Evolutionary conservation across 2,797 vertebrate species (phyloP).

Genomic region (Morelia viridis): DNA sequence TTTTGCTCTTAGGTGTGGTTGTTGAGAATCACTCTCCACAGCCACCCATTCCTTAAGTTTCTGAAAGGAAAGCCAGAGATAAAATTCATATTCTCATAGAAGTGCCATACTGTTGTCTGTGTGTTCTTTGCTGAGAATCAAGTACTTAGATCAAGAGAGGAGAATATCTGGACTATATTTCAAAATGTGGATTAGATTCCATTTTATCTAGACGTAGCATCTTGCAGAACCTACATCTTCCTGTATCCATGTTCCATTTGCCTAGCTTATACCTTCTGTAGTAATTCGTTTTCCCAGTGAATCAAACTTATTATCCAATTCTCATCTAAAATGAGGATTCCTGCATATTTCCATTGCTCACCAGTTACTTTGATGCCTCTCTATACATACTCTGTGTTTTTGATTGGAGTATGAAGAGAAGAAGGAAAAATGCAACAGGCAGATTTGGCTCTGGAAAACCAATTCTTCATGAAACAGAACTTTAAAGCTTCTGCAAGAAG

Average conservation of each 20-base stretch:
- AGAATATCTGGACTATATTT: background rate
- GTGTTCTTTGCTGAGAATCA: background rate
- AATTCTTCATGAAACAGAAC: background rate
- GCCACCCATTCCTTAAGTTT: conserved; percentile 76
- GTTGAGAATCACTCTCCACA: conserved; percentile 74
- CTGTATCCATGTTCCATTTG: background rate
- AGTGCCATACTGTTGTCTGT: background rate
- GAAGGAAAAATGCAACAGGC: background rate
- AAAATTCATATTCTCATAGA: background rate
- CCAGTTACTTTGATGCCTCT: too few relatives aligned
- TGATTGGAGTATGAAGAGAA: background rate
- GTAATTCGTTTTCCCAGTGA: background rate
- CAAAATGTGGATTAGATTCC: background rate
- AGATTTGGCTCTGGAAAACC: background rate
- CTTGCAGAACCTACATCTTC: background rate
- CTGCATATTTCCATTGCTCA: background rate
- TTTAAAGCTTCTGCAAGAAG: background rate
- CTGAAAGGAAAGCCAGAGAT: conserved; percentile 50
- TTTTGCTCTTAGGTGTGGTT: conserved; percentile 64
- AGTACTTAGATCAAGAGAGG: background rate
- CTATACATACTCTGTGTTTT: too few relatives aligned
- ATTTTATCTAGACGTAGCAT: background rate
- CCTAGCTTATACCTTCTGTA: background rate
- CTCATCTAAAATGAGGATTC: background rate
- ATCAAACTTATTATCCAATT: background rate